phyloP scores from a whole-genome alignment of 1,140 invertebrate genomes.

The Episyrphus balteatus region DNA sequence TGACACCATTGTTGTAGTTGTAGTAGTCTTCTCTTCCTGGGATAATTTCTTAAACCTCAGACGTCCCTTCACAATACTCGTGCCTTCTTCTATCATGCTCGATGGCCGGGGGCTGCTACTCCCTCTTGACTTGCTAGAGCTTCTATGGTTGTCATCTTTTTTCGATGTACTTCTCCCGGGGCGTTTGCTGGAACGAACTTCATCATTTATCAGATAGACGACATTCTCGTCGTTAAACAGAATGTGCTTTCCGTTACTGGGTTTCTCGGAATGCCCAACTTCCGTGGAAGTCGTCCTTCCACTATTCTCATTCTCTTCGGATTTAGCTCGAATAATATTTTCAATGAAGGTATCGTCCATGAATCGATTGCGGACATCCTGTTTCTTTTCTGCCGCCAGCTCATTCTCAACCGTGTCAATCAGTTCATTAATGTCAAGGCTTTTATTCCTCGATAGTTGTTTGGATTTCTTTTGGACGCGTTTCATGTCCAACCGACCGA shows the following conservation, averaged over 20 bases:
- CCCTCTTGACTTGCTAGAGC: conserved; percentile 6
- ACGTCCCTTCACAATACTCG: conserved; percentile 16
- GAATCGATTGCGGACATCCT: conserved; percentile 11
- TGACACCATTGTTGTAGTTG: conserved; percentile 13
- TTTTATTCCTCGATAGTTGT: conserved; percentile 25
- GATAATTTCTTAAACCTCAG: conserved; percentile 27
- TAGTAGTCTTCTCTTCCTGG: conserved; percentile 21
- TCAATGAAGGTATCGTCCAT: conserved; percentile 33
- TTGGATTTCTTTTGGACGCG: conserved; percentile 10
- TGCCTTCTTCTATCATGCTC: conserved; percentile 1
- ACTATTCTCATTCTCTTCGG: background rate
- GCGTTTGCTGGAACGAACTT: conserved; percentile 18
- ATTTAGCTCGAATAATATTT: conserved; percentile 16
- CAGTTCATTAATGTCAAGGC: conserved; percentile 28
- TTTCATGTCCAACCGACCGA: conserved; percentile 14
- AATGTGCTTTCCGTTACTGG: conserved; percentile 16
- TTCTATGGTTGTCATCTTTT: conserved; percentile 7
- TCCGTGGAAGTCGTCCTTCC: background rate
- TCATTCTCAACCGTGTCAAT: conserved; percentile 25
- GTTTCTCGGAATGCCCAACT: background rate
- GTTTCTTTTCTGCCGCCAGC: conserved; percentile 1
- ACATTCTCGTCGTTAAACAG: conserved; percentile 34
- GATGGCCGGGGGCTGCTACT: conserved; percentile 8
- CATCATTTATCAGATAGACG: conserved; percentile 31
- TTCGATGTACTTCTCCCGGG: background rate